Conservation (phyloP, 2,797 vertebrate species). For the Tapera naevia region DNA sequence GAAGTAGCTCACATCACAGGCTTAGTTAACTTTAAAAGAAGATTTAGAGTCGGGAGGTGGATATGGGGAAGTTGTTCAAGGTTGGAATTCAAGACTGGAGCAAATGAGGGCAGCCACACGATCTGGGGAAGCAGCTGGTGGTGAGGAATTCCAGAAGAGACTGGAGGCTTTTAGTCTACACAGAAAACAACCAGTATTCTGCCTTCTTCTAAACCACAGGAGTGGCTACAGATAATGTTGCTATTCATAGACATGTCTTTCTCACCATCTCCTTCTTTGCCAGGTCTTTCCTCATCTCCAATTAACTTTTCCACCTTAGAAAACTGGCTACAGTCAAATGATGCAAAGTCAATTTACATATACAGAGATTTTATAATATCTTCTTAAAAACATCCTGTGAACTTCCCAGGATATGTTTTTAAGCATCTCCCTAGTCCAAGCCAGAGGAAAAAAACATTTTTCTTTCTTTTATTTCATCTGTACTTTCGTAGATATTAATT, state of each 20-base stretch:
- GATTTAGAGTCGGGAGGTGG: neutral
- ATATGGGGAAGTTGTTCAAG: neutral
- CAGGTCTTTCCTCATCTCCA: neutral
- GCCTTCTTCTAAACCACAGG: neutral
- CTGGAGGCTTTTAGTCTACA: neutral
- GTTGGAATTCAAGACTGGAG: neutral
- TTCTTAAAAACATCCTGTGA: neutral
- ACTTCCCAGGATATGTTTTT: neutral
- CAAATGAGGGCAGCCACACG: neutral
- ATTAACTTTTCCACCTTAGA: neutral
- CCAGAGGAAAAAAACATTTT: neutral
- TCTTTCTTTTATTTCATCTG: neutral
- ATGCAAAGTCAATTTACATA: neutral
- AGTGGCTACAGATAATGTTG: neutral
- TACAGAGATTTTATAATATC: neutral
- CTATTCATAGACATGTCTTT: neutral
- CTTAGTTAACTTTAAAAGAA: neutral
- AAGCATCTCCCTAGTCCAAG: neutral
- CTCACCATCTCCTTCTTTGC: neutral
- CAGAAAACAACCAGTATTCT: neutral
- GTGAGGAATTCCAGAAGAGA: neutral
- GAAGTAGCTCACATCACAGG: neutral
- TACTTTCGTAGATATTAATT: neutral
- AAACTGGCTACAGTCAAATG: neutral
- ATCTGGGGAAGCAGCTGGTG: neutral